phyloP scores from a whole-genome alignment of 2,797 vertebrate genomes.

The Thamnophis elegans region DNA sequence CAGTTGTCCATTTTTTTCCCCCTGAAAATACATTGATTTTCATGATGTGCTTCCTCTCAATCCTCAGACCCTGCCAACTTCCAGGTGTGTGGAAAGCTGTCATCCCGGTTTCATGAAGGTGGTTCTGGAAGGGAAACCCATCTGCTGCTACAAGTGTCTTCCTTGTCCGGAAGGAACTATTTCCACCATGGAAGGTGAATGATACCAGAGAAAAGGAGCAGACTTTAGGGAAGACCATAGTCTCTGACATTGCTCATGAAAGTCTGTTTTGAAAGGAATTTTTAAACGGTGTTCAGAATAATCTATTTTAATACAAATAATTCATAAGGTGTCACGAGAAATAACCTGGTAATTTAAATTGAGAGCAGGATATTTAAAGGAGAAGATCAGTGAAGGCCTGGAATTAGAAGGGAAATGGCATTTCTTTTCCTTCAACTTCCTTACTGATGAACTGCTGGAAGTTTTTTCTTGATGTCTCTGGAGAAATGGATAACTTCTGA shows the following conservation, averaged over 20 bases:
- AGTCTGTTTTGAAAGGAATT: not conserved
- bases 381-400: too few species aligned
- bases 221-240: not conserved
- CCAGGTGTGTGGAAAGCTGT: not conserved
- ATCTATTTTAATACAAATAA: too few species aligned
- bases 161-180: not conserved
- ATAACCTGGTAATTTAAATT: too few species aligned
- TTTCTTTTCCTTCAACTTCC: too few species aligned
- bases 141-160: not conserved
- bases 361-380: too few species aligned
- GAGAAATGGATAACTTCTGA: too few species aligned
- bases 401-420: too few species aligned
- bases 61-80: not conserved
- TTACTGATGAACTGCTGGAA: too few species aligned
- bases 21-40: not conserved
- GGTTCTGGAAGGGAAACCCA: not conserved
- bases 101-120: not conserved
- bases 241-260: fast-evolving
- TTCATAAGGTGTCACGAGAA: too few species aligned
- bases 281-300: too few species aligned
- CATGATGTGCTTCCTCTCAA: not conserved
- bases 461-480: too few species aligned
- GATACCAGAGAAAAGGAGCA: not conserved
- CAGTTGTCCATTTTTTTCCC: too few species aligned
- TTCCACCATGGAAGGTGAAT: not conserved